Percentiles rank a stretch among this genome's conserved stretches.
Evolutionary conservation across 2,888 invertebrate species (phyloP).

Genomic region (Bruchidius siliquastri): DNA sequence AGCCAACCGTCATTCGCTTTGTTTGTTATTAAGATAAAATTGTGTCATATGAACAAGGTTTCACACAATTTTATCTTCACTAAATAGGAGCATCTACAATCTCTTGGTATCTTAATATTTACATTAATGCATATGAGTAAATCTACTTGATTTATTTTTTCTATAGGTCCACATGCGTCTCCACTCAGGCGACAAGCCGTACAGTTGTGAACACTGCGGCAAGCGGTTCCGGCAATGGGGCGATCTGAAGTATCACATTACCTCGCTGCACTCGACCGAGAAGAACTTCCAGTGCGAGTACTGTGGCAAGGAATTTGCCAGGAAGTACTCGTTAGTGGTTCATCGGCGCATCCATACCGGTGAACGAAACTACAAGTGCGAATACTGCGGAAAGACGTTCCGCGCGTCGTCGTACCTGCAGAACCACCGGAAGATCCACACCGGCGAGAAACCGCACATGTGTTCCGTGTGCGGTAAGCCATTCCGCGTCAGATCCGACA

Average conservation of each 20-base stretch:
- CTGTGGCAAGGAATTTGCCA: constrained; percentile 82
- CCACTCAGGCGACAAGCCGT: constrained; percentile 82
- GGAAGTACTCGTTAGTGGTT: constrained; percentile 81
- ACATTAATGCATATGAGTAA: too few relatives aligned
- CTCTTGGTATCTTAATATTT: too few relatives aligned
- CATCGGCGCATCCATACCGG: constrained; percentile 61
- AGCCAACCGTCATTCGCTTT: too few relatives aligned
- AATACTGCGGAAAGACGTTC: constrained; percentile 78
- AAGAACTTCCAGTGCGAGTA: constrained; percentile 85
- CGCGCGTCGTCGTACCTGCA: constrained; percentile 81
- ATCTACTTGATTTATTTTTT: too few relatives aligned
- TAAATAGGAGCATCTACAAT: too few relatives aligned
- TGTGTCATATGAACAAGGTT: too few relatives aligned
- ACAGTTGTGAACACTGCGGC: constrained; percentile 75
- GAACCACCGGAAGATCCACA: constrained; percentile 80
- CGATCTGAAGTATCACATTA: constrained; percentile 80
- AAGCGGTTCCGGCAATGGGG: constrained; percentile 82
- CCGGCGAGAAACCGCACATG: constrained; percentile 75
- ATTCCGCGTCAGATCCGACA: constrained; percentile 78
- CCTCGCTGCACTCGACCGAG: constrained; percentile 75
- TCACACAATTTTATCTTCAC: too few relatives aligned
- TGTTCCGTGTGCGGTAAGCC: constrained; percentile 74
- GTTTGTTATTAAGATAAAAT: too few relatives aligned
- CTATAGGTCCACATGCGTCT: constrained; percentile 65
- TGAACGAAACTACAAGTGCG: constrained; percentile 82